Evolutionary conservation across 2,888 invertebrate genomes (phyloP), one percentile per base, ranked within the genome.

Genomic region (Acleris laterana): DNA sequence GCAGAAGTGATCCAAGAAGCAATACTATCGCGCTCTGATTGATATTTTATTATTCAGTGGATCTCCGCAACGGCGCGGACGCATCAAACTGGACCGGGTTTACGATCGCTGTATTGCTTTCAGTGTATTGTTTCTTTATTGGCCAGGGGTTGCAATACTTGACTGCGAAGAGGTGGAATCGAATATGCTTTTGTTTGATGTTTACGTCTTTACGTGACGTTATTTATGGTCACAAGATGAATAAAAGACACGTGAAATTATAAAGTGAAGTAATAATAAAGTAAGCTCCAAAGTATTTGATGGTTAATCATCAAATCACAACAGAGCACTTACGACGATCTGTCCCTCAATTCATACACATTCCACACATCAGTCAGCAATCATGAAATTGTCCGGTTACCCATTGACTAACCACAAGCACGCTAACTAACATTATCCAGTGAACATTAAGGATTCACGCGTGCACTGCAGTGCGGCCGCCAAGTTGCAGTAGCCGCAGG

Each of bases 101-200:
- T 64, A 64, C 60, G 59, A 59, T 25, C 42, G 20, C 51, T 9
- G 52, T 38, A 53, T 38, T 42, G 53, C 59, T 59, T 50, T 60
- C 53, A 64, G 64, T 60, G 46, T 61, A 65, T 65, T 65, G 56
- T 56, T 44, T 28, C 61, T 65, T 65, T 65, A 65, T 56, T 55
- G 46, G 17, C 17, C 38, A 38, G 38, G 13, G 38, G 38, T 56
- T 56, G 20, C 56, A 42, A 46, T 56, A 22, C 56, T 44, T 17
- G 44, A 19, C 20, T 20, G 13, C 13, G 13, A 38, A 38, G 38
- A 38, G 13, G 4, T 13, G 38, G 13, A 38, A 13, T 4, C 11
- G 38, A 38, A 13, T 38, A 38, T 38, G 38, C 4, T 38, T 38
- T 38, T 38, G 38, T 38, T 38, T 38, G 38, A 38, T 38, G 38